These are phyloP conservation scores for Nudaria mundana DNA, from an alignment of 2,888 invertebrate species.

Conservation along the genomic window DNA sequence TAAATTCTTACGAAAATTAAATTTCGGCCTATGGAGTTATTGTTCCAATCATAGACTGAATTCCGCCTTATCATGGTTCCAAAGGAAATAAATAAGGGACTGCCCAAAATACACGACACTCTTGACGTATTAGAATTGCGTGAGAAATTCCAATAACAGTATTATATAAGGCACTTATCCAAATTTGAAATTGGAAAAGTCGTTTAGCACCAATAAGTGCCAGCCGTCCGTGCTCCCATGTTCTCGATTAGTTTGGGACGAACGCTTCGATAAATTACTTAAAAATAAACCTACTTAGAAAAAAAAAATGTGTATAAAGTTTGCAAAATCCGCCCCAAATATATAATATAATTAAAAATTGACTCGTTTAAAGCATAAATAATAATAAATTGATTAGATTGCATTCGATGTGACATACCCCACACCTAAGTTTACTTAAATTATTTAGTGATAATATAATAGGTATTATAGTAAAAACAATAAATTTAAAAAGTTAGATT, in stretches of 20 bases:
- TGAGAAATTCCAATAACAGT: conserved; percentile 23
- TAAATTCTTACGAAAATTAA: conserved; percentile 16
- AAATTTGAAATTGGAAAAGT: conserved; percentile 17
- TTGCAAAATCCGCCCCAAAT: conserved; percentile 23
- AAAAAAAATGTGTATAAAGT: conserved; percentile 22
- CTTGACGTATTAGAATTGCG: no score
- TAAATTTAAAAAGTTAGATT: no score
- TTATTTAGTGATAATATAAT: conserved; percentile 5
- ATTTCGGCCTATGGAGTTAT: no score
- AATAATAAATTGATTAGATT: conserved; percentile 20
- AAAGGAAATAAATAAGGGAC: no score
- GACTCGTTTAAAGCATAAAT: conserved; percentile 29
- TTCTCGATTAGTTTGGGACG: conserved; percentile 48
- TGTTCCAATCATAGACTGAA: no score
- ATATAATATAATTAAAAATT: conserved; percentile 28
- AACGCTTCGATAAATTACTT: conserved; percentile 56
- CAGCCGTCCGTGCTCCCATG: conserved; percentile 55
- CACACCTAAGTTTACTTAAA: conserved; percentile 25
- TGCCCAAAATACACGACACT: no score
- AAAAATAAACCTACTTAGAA: conserved; percentile 31
- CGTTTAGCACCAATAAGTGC: conserved; percentile 41
- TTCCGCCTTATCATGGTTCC: no score
- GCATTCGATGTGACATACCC: conserved; percentile 24
- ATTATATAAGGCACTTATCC: conserved; percentile 20
- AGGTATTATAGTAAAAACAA: no score